Evolutionary conservation across 2,888 invertebrate genomes (phyloP).

Genomic region (Diplolepis rosae): DNA sequence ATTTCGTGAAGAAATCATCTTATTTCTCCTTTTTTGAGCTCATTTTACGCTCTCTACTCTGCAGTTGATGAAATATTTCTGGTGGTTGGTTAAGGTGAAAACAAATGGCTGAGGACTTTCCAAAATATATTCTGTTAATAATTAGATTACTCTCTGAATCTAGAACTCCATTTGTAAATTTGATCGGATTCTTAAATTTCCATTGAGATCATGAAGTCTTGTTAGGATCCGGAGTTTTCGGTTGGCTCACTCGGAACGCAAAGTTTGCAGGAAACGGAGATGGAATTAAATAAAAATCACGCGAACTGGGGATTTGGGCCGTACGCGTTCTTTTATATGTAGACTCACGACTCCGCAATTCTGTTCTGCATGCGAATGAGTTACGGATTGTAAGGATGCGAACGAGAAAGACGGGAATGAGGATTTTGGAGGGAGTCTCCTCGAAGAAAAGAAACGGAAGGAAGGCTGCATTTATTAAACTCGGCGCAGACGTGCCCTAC

Average conservation of each 20-base stretch:
- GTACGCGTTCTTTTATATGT: not conserved
- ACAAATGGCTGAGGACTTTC: not conserved
- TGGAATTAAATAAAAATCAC: constrained; percentile 60
- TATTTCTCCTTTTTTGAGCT: too few relatives aligned
- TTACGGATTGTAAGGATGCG: constrained; percentile 38
- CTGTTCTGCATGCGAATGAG: constrained; percentile 63
- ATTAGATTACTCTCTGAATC: not conserved
- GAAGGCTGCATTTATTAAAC: constrained; percentile 68
- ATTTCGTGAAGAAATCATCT: too few relatives aligned
- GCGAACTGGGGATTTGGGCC: constrained; percentile 52
- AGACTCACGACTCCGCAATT: constrained; percentile 33
- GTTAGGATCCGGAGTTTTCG: not conserved
- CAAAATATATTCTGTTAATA: not conserved
- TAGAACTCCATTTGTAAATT: too few relatives aligned
- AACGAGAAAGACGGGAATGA: constrained; percentile 38
- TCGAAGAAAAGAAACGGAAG: constrained; percentile 64
- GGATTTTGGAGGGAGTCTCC: constrained; percentile 46
- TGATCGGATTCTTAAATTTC: not conserved
- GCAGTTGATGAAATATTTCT: not conserved
- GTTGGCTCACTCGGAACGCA: not conserved
- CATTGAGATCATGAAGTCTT: not conserved
- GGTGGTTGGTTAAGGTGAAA: not conserved
- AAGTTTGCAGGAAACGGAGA: not conserved
- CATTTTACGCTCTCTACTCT: not conserved
- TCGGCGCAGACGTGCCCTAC: constrained; percentile 55